Percentiles rank a stretch among this genome's conserved stretches.
These are phyloP conservation scores for Drosophila ustulata DNA, from an alignment of 2,888 invertebrate species.

Conservation along the genomic window DNA sequence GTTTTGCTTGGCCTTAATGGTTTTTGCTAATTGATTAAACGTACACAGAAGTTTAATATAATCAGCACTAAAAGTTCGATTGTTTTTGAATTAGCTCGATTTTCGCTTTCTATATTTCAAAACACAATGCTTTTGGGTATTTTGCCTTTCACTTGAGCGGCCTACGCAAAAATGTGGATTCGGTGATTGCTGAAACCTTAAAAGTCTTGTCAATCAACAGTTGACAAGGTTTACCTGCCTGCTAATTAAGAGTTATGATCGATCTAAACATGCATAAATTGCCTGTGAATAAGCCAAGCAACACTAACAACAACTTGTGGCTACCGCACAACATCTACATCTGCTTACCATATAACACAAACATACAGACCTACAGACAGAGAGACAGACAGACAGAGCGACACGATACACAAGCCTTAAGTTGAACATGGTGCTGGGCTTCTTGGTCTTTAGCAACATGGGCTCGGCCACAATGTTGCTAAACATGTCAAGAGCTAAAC, in stretches of 20 bases:
- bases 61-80: background rate
- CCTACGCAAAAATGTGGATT: slow-evolving; percentile 64
- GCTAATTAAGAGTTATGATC: slow-evolving; percentile 82
- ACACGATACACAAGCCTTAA: background rate
- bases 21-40: background rate
- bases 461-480: slow-evolving; percentile 68
- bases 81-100: background rate
- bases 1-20: background rate
- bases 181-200: slow-evolving; percentile 66
- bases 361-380: slow-evolving; percentile 4
- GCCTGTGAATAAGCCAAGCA: slow-evolving; percentile 37
- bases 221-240: slow-evolving; percentile 73
- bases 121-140: slow-evolving; percentile 30
- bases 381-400: slow-evolving; percentile 1
- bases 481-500: slow-evolving; percentile 74
- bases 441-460: slow-evolving; percentile 57
- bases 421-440: slow-evolving; percentile 6
- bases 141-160: slow-evolving; percentile 72
- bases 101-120: slow-evolving; percentile 42
- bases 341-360: slow-evolving; percentile 44
- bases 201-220: slow-evolving; percentile 81
- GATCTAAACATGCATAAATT: slow-evolving; percentile 75
- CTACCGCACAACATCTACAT: slow-evolving; percentile 50
- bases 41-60: background rate
- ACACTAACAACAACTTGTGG: slow-evolving; percentile 30